A percentile compares a stretch with the other conserved stretches of the same genome.
These are phyloP conservation scores for Tachyglossus aculeatus DNA, from an alignment of 2,797 vertebrate genomes.

Conservation along the genomic window DNA sequence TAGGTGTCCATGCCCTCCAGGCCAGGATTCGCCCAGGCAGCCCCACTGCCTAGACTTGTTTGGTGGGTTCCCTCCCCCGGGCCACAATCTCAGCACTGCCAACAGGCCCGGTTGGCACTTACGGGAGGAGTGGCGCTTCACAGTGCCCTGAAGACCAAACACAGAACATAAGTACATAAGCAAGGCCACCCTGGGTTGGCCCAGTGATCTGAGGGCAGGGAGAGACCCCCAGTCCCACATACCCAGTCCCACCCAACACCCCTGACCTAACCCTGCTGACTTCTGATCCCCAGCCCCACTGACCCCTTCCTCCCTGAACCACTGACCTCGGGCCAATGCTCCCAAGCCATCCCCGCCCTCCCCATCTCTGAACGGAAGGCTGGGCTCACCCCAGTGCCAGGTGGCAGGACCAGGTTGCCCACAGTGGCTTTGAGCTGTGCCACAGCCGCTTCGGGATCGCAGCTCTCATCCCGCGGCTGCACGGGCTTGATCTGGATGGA, in stretches of 20 bases:
- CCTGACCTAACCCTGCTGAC: neutral
- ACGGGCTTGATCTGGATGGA: slow-evolving; percentile 90
- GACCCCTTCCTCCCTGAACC: accelerated
- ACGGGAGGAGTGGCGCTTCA: slow-evolving; percentile 74
- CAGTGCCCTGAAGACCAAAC: slow-evolving; percentile 66
- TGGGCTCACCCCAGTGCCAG: slow-evolving; percentile 76
- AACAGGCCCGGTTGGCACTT: slow-evolving; percentile 46
- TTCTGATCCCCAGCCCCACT: neutral
- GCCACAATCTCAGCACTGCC: neutral
- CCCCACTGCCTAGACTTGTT: neutral
- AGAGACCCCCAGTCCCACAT: neutral
- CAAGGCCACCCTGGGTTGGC: no score
- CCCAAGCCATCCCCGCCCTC: neutral
- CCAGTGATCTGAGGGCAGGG: neutral
- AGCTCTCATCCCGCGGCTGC: slow-evolving; percentile 43
- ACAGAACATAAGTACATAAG: neutral
- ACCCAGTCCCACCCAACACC: accelerated
- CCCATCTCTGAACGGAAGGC: accelerated
- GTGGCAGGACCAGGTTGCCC: slow-evolving; percentile 86
- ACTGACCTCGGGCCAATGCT: accelerated
- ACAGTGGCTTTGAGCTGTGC: slow-evolving; percentile 91
- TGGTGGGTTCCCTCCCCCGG: no score
- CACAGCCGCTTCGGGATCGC: slow-evolving; percentile 71
- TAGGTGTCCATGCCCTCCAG: no score
- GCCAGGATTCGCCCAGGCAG: neutral